Evolutionary conservation across 2,888 invertebrate genomes (phyloP).

Genomic region (Hemicrepidius hirtus): DNA sequence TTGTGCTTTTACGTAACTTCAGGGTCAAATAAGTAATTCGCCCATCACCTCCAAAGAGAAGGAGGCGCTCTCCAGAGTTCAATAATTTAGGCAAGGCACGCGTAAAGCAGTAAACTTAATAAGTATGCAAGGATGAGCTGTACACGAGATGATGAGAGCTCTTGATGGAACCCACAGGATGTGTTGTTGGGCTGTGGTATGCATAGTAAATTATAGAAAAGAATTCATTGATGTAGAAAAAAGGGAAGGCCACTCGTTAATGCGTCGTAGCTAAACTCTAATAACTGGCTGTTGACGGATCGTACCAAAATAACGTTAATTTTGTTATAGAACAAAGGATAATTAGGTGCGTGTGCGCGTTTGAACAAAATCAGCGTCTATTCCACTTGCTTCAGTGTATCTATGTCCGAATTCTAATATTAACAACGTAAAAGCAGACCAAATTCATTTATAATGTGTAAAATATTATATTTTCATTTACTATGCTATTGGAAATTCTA

Average conservation of each 20-base stretch:
- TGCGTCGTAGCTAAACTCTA: conserved; percentile 18
- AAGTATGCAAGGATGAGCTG: conserved; percentile 24
- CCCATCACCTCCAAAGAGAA: conserved; percentile 1
- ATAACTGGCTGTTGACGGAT: conserved; percentile 27
- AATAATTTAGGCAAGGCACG: conserved; percentile 23
- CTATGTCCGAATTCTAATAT: conserved; percentile 5
- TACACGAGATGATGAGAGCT: conserved; percentile 22
- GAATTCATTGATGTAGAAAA: conserved; percentile 12
- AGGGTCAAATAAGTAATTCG: neutral
- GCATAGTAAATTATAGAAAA: conserved; percentile 25
- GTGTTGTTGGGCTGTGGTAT: conserved; percentile 14
- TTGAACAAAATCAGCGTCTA: conserved; percentile 1
- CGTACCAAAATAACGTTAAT: conserved; percentile 15
- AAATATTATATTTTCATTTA: too few species aligned
- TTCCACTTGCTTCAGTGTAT: conserved; percentile 3
- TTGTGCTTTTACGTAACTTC: neutral
- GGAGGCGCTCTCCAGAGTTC: neutral
- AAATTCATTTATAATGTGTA: neutral
- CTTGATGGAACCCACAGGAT: conserved; percentile 31
- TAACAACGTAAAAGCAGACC: neutral
- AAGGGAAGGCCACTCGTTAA: conserved; percentile 24
- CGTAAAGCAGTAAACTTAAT: conserved; percentile 8
- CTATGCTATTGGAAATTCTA: too few species aligned
- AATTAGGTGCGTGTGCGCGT: conserved; percentile 25
- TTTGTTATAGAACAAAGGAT: conserved; percentile 19